A percentile compares a stretch with the other conserved stretches of the same genome.
Evolutionary conservation across 2,888 invertebrate genomes (phyloP).

Genomic region (Ecdyonurus torrentis): DNA sequence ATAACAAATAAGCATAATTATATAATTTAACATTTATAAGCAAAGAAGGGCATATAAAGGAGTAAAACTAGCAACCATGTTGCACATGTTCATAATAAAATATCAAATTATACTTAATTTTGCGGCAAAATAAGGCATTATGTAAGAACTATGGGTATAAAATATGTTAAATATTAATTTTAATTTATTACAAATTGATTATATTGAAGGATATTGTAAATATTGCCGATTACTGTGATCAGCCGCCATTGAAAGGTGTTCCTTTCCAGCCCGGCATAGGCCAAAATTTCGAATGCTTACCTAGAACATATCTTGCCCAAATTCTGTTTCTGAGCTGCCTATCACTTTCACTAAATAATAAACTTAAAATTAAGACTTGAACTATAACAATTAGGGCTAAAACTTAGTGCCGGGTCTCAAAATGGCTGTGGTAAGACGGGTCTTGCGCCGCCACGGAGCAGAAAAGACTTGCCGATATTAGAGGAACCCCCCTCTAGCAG

Average conservation of each 20-base stretch:
- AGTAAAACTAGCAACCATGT: neutral
- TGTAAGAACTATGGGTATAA: neutral
- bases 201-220: too few relatives aligned
- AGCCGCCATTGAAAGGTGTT: neutral
- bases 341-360: neutral
- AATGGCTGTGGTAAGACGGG: neutral
- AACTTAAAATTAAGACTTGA: neutral
- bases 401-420: neutral
- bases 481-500: neutral
- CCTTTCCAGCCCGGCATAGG: neutral
- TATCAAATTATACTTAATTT: neutral
- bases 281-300: neutral
- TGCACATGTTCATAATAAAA: neutral
- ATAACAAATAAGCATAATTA: too few relatives aligned
- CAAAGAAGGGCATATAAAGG: neutral
- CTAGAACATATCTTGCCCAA: neutral
- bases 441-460: slow-evolving; percentile 1
- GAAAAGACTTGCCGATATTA: neutral
- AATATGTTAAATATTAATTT: neutral
- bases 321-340: neutral
- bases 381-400: neutral
- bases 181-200: too few relatives aligned
- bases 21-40: too few relatives aligned
- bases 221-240: too few relatives aligned
- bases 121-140: neutral